Evolutionary conservation across 2,888 invertebrate genomes (phyloP), one percentile per base, ranked within the genome.

Genomic region (Incurvaria masculella): DNA sequence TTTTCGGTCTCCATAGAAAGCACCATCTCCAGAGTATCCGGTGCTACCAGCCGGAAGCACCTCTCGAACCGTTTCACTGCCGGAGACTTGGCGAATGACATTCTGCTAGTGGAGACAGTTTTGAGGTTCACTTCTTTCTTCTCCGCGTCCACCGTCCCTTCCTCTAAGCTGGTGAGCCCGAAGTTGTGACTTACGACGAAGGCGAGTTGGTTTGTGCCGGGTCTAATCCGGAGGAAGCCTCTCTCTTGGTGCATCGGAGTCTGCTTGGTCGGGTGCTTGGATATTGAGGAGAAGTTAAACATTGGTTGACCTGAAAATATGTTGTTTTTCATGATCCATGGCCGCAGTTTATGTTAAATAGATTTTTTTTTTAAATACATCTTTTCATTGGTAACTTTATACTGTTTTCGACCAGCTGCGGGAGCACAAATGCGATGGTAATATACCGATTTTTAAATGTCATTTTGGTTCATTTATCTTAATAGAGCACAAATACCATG

Each of bases 181-280:
- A 84, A 82, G 63, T 84, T 85, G 55, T 86, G 85, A 47, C 84
- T 79, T 4, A 82, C 67, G 4, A 83, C 59, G 14, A 86, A 74
- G 0, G 81, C 72, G 0, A 85, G 57, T 27, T 79, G 61, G 14
- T 76, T 72, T 1, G 81, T 79, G 10, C 72, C 79, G 0, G 83
- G 81, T 41, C 81, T 78, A 42, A 84, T 73, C 45, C 81, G 74
- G 5, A 86, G 59, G 58, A 83, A 85, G 0, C 86, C 87, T 38
- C 78, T 62, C 59, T 86, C 86, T 46, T 81, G 71, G 57, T 86
- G 85, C 83, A 85, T 81, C 0, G 83, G 81, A 2, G 63, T 72
- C 21, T 74, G 70, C 26, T 70, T 80, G 21, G 72, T 72, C 0
- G 81, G 76, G 55, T 84, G 71, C 59, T 68, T 76, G 0, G 83